Percentiles rank a stretch among this genome's conserved stretches.
Evolutionary conservation across 30 jellyfish, hydroid and myxozoan species (phyloP).

Genomic region (Pseudorhiza aurosa): DNA sequence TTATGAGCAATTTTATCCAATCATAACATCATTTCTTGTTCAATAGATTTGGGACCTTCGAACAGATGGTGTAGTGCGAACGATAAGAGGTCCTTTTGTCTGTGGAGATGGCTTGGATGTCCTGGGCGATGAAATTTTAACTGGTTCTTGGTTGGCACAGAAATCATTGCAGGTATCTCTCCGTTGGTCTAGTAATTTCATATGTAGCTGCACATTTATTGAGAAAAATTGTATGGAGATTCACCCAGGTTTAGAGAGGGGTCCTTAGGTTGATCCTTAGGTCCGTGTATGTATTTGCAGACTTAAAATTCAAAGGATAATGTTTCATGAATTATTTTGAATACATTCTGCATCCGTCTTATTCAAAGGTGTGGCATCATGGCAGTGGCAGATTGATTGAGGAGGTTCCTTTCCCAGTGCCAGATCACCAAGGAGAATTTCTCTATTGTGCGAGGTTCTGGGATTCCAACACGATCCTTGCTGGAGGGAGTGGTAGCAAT

Average conservation of each 20-base stretch:
- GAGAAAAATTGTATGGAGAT: too few relatives aligned
- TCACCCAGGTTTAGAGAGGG: too few relatives aligned
- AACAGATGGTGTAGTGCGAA: slow-evolving; percentile 80
- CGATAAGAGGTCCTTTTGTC: slow-evolving; percentile 90
- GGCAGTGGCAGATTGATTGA: slow-evolving; percentile 75
- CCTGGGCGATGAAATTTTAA: slow-evolving; percentile 66
- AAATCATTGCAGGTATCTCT: slow-evolving; percentile 83
- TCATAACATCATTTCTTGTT: too few relatives aligned
- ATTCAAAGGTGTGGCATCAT: slow-evolving; percentile 89
- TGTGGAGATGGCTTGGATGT: slow-evolving; percentile 97
- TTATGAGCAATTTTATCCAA: too few relatives aligned
- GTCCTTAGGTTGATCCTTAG: too few relatives aligned
- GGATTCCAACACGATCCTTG: slow-evolving; percentile 64
- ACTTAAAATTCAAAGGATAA: too few relatives aligned
- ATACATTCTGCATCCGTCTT: too few relatives aligned
- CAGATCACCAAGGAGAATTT: slow-evolving; percentile 82
- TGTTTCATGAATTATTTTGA: too few relatives aligned
- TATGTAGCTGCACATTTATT: too few relatives aligned
- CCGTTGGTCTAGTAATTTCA: background rate
- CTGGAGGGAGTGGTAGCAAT: slow-evolving; percentile 98
- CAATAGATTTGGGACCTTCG: slow-evolving; percentile 92
- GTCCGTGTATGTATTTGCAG: too few relatives aligned
- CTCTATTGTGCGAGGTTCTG: slow-evolving; percentile 90
- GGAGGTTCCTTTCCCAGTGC: slow-evolving; percentile 69
- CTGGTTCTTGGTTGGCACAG: slow-evolving; percentile 94